Conservation (phyloP, 2,113 vertebrate genomes). For the Leiothrix lutea region DNA sequence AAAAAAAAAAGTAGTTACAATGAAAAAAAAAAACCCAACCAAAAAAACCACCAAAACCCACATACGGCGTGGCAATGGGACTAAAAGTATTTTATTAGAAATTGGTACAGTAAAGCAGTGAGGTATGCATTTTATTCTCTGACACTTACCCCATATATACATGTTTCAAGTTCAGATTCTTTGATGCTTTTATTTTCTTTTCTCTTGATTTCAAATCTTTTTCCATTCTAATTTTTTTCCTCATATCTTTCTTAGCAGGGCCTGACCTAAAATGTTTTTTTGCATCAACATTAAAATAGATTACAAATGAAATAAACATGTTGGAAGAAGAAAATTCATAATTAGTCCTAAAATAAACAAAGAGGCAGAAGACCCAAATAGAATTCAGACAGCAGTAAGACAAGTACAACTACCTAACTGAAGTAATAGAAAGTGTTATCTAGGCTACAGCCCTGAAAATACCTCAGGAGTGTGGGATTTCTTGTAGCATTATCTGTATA, state of each 20-base stretch:
- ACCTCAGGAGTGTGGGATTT: background rate
- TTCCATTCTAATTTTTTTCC: background rate
- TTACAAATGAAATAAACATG: background rate
- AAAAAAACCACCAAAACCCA: too few relatives aligned
- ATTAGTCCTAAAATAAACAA: background rate
- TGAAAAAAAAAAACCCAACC: background rate
- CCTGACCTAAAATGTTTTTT: background rate
- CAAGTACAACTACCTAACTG: background rate
- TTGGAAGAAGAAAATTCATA: background rate
- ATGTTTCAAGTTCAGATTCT: background rate
- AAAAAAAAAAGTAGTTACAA: background rate
- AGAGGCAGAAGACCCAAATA: background rate
- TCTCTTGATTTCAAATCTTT: background rate
- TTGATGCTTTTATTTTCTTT: background rate
- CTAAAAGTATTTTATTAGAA: background rate
- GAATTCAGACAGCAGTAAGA: background rate
- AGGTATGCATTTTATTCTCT: background rate
- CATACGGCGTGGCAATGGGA: accelerated
- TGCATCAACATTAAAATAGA: background rate
- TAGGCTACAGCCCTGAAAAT: background rate
- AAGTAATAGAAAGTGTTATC: background rate
- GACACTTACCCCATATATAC: background rate
- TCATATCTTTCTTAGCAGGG: background rate
- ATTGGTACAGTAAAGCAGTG: background rate
- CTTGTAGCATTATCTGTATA: background rate